Evolutionary conservation across 2,888 invertebrate species (phyloP).

Genomic region (Pseudeuparius sepicola): DNA sequence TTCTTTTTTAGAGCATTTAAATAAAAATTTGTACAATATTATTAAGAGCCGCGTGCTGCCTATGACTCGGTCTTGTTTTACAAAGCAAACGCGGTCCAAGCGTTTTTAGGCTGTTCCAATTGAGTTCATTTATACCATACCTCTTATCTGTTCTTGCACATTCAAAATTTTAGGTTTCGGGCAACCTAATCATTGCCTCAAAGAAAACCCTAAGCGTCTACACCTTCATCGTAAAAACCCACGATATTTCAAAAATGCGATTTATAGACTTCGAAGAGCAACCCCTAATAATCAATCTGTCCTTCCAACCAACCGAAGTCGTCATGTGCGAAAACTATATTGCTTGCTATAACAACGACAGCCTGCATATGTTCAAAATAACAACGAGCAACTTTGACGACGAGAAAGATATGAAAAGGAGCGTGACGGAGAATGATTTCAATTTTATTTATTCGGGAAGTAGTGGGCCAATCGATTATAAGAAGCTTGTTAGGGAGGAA

Average conservation of each 20-base stretch:
- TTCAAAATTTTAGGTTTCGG: constrained; percentile 32
- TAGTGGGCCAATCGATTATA: constrained; percentile 33
- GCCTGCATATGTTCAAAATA: constrained; percentile 53
- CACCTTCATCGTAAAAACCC: constrained; percentile 53
- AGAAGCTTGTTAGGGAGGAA: constrained; percentile 32
- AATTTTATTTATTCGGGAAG: constrained; percentile 27
- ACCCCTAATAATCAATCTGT: constrained; percentile 53
- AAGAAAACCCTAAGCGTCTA: constrained; percentile 42
- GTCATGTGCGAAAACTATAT: constrained; percentile 59
- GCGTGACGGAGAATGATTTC: constrained; percentile 24
- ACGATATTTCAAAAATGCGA: constrained; percentile 55
- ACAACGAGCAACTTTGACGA: constrained; percentile 21
- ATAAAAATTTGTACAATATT: too few relatives aligned
- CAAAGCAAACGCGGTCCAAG: too few relatives aligned
- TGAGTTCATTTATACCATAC: too few relatives aligned
- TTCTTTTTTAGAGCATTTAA: too few relatives aligned
- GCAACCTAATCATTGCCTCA: constrained; percentile 38
- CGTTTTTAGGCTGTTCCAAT: too few relatives aligned
- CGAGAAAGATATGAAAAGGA: constrained; percentile 20
- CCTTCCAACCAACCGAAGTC: constrained; percentile 50
- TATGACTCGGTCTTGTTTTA: too few relatives aligned
- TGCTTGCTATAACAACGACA: constrained; percentile 49
- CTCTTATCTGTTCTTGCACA: too few relatives aligned
- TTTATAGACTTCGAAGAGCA: constrained; percentile 62
- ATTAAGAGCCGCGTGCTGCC: too few relatives aligned